Conservation (phyloP, 2,113 vertebrate species). For the Anolis sagrei region DNA sequence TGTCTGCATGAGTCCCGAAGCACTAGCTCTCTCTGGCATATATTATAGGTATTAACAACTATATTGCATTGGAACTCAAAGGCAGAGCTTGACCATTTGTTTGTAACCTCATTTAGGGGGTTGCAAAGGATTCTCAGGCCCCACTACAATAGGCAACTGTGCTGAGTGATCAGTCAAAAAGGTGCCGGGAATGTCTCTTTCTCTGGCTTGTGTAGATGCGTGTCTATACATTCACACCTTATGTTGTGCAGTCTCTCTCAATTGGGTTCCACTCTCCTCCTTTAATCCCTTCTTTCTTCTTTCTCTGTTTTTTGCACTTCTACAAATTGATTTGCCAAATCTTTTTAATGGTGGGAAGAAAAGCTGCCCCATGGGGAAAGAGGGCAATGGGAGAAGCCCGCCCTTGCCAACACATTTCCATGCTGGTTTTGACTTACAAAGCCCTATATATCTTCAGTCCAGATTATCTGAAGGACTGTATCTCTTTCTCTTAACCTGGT, state of each 20-base stretch:
- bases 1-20: not conserved
- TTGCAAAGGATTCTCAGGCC: not conserved
- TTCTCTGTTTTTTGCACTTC: not conserved
- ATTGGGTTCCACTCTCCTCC: not conserved
- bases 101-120: not conserved
- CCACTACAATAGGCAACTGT: not conserved
- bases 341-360: too few species aligned
- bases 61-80: not conserved
- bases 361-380: too few species aligned
- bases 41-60: not conserved
- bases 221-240: not conserved
- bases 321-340: too few species aligned
- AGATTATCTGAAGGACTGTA: too few species aligned
- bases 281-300: not conserved
- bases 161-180: not conserved
- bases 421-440: too few species aligned
- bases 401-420: too few species aligned
- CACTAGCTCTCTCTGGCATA: not conserved
- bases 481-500: too few species aligned
- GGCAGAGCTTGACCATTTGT: not conserved
- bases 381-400: too few species aligned
- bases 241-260: not conserved
- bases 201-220: not conserved
- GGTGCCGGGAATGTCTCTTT: not conserved
- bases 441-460: too few species aligned